A percentile compares a stretch with the other conserved stretches of the same genome.
Conservation (phyloP, 2,113 vertebrate genomes). For the Callocephalon fimbriatum region DNA sequence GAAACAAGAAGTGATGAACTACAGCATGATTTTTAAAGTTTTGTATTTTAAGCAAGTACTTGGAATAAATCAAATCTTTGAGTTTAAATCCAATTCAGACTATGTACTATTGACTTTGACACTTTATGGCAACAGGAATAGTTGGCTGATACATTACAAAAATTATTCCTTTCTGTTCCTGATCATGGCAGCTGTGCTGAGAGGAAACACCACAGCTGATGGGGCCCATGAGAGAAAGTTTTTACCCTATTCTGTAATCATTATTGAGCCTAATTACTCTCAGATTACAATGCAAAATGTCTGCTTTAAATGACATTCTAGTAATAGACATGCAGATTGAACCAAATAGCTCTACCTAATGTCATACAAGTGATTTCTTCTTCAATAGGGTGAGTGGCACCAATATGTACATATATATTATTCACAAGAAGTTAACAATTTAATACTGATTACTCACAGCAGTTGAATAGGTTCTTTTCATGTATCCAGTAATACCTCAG, state of each 20-base stretch:
- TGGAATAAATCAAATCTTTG: not conserved
- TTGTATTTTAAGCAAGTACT: not conserved
- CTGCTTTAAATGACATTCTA: conserved; percentile 32
- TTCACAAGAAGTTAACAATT: not conserved
- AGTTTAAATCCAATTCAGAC: not conserved
- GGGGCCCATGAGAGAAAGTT: conserved; percentile 8
- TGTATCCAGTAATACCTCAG: not conserved
- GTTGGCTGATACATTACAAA: not conserved
- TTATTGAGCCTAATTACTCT: conserved; percentile 41
- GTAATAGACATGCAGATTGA: not conserved
- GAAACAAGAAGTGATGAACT: not conserved
- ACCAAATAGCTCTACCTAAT: conserved; percentile 6
- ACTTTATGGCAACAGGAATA: not conserved
- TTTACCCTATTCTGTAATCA: conserved; percentile 13
- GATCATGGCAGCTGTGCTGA: conserved; percentile 16
- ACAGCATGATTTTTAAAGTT: not conserved
- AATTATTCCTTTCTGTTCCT: not conserved
- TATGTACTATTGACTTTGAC: not conserved
- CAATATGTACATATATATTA: not conserved
- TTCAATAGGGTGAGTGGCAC: not conserved
- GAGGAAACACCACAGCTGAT: conserved; percentile 20
- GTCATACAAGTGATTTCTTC: conserved; percentile 25
- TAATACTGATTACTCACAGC: not conserved
- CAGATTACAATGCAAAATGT: conserved; percentile 50
- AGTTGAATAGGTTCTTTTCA: not conserved